phyloP scores from a whole-genome alignment of 2,797 vertebrate species.

The Myoxocephalus aenaeus region DNA sequence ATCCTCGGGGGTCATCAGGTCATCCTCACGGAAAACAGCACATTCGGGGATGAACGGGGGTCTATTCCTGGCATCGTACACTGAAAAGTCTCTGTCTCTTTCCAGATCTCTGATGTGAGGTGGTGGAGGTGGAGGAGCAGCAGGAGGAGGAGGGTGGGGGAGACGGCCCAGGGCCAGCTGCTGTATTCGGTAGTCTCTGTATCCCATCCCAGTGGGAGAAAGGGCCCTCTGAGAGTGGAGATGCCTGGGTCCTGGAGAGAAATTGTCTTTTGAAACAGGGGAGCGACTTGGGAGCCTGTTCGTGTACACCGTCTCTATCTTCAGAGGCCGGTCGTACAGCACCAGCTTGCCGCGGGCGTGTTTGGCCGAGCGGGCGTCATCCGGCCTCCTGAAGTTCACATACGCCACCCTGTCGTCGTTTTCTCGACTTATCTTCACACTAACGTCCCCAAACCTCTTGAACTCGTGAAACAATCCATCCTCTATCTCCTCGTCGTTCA shows the following conservation, averaged over 20 bases:
- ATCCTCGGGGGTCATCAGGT: conserved; percentile 91
- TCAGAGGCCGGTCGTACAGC: conserved; percentile 94
- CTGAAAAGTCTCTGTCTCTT: conserved; percentile 89
- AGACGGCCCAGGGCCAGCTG: conserved; percentile 93
- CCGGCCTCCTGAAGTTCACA: conserved; percentile 95
- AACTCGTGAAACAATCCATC: conserved; percentile 98
- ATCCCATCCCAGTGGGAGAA: conserved; percentile 90
- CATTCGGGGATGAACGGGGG: conserved; percentile 88
- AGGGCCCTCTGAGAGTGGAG: conserved; percentile 85
- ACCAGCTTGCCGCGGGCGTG: conserved; percentile 94
- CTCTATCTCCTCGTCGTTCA: conserved; percentile 96
- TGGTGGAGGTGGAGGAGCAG: conserved; percentile 88
- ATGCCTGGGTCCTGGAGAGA: conserved; percentile 82
- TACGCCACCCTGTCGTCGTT: conserved; percentile 94
- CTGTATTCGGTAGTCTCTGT: conserved; percentile 93
- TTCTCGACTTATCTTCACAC: conserved; percentile 94
- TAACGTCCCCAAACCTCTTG: conserved; percentile 96
- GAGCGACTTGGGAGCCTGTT: conserved; percentile 89
- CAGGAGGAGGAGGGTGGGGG: conserved; percentile 88
- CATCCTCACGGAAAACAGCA: conserved; percentile 90
- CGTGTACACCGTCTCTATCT: conserved; percentile 93
- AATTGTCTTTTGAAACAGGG: conserved; percentile 89
- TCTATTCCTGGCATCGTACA: conserved; percentile 90
- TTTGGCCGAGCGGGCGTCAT: conserved; percentile 95
- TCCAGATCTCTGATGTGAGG: conserved; percentile 92